Base-by-base conservation (phyloP, 2,888 invertebrate genomes). In the Nephrotoma flavescens region DNA sequence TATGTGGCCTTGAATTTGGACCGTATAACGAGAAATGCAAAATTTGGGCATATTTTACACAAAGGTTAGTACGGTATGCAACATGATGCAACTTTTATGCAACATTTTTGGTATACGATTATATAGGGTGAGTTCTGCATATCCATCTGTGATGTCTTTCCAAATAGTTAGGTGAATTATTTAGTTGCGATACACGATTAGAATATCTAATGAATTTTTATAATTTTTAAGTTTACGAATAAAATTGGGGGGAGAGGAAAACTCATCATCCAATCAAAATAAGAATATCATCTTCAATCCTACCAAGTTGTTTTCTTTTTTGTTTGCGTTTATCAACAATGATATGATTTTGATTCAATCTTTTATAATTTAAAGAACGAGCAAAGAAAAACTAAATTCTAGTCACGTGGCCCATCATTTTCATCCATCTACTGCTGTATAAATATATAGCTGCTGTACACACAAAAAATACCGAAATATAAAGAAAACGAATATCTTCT, bases 321-420 rank as follows among this genome's bases (percentile, higher is more conserved):
- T 42, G 41, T 84, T 42, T 84, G 84, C 42, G 84, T 84, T 84
- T 84, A 42, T 84, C 84, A 71, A 71, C 71, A 71, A 71, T 31
- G 71, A 31, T 71, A 71, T 71, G 71, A 42, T 42, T 84, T 84
- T 84, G 84, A 84, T 84, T 84, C 84, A 84, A 84, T 84, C 84
- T 84, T 84, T 84, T 84, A 42, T 84, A 84, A 84, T 84, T 84
- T 84, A 42, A 71, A 71, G 71, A 71, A 71, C 71, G 31, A 31
- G 3, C 31, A 31, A 71, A 42, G 84, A 42, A 42, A 84, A 84
- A 84, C 41, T 84, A 84, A 83, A 83, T 84, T 84, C 84, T 42
- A 84, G 84, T 84, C 84, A 84, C 84, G 84, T 84, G 84, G 84
- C 84, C 42, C 84, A 84, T 84, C 84, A 84, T 84, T 84, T 84